Evolutionary conservation across 2,797 vertebrate species (phyloP), one percentile per base, ranked within the genome.

Genomic region (Selene dorsalis): DNA sequence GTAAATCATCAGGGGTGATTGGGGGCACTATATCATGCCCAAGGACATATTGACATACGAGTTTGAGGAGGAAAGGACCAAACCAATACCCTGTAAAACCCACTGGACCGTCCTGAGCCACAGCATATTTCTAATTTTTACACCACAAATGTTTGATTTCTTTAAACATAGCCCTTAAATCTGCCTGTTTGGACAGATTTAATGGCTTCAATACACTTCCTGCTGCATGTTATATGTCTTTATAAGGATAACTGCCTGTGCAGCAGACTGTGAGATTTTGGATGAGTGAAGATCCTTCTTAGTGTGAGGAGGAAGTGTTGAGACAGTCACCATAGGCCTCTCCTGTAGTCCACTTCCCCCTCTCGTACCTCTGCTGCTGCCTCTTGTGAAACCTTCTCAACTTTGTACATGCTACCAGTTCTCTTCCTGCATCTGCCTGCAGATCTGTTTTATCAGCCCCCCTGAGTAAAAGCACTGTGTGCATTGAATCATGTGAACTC

Each of bases 371-470:
- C 80, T n/a, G 56, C 68, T 45, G 38, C 70, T 70, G 74, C 58
- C 52, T 80, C 84, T 94, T 94, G 87, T 92, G 91, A 93, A 93
- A 94, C 82, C n/a, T n/a, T 60, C 16, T 53, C 26, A 79, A 84
- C 76, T 68, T 79, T 87, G 76, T 76, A 67, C 80, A 88, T 43
- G 67, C 70, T 69, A 73, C 65, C 2, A 24, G 30, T 78, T 84
- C 77, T 89, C 86, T 88, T 88, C 86, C 84, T 91, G 89, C 77
- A 69, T 59, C 75, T 7, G 58, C 58, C 62, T 47, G 43, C 28
- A 59, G 45, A 32, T 20, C 59, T 13, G 2, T 12, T 24, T 24
- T 35, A 4, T 59, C 47, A n/a, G 24, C 22, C 52, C 64, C 48
- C 50, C 30, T 32, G 5, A 24, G 2, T 8, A 28, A 57, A 50